phyloP scores from a whole-genome alignment of 2,888 invertebrate genomes.

The Limnephilus marmoratus region DNA sequence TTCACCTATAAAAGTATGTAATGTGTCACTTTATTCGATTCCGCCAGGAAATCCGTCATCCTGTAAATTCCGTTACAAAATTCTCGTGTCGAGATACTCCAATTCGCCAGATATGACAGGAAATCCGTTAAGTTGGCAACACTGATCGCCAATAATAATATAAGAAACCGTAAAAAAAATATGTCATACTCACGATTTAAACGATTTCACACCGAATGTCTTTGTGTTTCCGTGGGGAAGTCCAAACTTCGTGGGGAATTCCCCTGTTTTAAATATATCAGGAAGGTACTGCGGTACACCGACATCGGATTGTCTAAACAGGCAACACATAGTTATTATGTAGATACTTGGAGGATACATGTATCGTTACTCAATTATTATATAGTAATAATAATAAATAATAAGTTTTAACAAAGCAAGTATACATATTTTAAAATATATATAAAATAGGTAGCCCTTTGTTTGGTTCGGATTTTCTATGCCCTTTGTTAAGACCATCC shows the following conservation, averaged over 20 bases:
- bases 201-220: constrained; percentile 57
- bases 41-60: no score
- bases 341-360: no score
- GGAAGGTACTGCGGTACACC: constrained; percentile 58
- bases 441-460: background rate
- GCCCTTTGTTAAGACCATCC: background rate
- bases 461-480: background rate
- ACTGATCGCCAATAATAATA: background rate
- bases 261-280: constrained; percentile 45
- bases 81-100: no score
- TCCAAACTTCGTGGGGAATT: constrained; percentile 44
- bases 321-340: background rate
- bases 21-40: no score
- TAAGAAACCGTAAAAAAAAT: background rate
- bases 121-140: no score
- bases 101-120: no score
- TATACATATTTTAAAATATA: no score
- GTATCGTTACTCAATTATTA: no score
- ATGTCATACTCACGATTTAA: constrained; percentile 24
- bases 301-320: constrained; percentile 57
- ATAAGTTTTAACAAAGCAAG: no score
- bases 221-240: constrained; percentile 38
- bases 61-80: no score
- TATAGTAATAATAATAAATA: no score
- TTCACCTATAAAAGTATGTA: no score